Evolutionary conservation across 2,888 invertebrate genomes (phyloP).

Genomic region (Endotricha flammealis): DNA sequence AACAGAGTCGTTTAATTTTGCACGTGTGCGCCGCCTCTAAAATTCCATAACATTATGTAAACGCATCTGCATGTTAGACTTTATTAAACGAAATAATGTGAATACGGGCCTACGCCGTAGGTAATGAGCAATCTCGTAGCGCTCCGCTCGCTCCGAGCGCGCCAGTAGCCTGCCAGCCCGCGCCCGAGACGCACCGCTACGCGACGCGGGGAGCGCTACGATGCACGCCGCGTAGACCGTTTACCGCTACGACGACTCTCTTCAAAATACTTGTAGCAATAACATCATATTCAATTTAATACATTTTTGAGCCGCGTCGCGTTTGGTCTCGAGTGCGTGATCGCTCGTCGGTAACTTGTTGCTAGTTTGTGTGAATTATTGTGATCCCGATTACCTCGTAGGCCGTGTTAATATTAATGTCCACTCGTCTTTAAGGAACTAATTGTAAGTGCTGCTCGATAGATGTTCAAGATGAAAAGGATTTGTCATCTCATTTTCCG

Average conservation of each 20-base stretch:
- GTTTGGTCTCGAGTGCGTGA: neutral
- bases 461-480: conserved; percentile 65
- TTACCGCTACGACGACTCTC: neutral
- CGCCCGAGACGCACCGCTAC: conserved; percentile 4
- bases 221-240: conserved; percentile 1
- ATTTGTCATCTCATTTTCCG: conserved; percentile 65
- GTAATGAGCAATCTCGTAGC: conserved; percentile 8
- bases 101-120: conserved; percentile 2
- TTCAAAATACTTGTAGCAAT: neutral
- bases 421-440: conserved; percentile 16
- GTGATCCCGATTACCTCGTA: conserved; percentile 25
- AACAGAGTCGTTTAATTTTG: conserved; percentile 5
- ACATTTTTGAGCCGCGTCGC: neutral
- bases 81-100: conserved; percentile 7
- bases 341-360: conserved; percentile 8
- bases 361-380: conserved; percentile 20
- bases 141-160: conserved; percentile 1
- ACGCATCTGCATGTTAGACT: conserved; percentile 9
- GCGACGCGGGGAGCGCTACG: conserved; percentile 7
- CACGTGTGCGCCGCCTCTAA: conserved; percentile 4
- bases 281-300: neutral
- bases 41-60: conserved; percentile 11
- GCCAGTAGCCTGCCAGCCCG: conserved; percentile 2
- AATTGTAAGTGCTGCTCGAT: conserved; percentile 26
- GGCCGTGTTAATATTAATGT: conserved; percentile 21